A percentile compares a stretch with the other conserved stretches of the same genome.
phyloP scores from a whole-genome alignment of 2,113 vertebrate genomes.

The Chamaetylas fuelleborni region DNA sequence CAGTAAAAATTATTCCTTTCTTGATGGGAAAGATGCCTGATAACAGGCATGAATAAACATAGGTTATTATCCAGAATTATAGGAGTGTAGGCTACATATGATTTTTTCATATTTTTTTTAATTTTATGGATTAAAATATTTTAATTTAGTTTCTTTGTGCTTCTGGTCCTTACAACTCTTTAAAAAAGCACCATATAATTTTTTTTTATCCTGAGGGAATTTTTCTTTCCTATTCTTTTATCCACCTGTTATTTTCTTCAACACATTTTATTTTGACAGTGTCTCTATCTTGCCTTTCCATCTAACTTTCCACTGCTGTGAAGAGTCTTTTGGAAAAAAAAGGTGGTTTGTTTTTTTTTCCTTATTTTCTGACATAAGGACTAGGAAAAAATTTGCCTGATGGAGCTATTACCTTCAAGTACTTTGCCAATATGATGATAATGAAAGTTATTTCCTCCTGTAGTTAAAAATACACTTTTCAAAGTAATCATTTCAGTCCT shows the following conservation, averaged over 20 bases:
- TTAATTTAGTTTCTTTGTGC: neutral
- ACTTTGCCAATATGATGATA: slow-evolving; percentile 59
- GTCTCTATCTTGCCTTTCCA: neutral
- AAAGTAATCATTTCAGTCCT: slow-evolving; percentile 51
- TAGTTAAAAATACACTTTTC: slow-evolving; percentile 65
- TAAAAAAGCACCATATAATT: neutral
- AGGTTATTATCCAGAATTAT: neutral
- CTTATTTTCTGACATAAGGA: slow-evolving; percentile 5
- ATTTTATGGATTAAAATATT: neutral
- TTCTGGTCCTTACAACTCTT: neutral
- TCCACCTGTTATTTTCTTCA: neutral
- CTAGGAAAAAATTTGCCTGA: slow-evolving; percentile 34
- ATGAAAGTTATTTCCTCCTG: slow-evolving; percentile 66
- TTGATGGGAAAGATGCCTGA: neutral
- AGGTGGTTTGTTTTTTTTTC: neutral
- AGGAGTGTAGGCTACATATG: neutral
- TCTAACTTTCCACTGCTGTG: neutral
- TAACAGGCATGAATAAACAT: neutral
- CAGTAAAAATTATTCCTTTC: neutral
- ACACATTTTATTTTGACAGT: slow-evolving; percentile 5
- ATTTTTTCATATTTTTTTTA: neutral
- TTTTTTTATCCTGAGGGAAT: neutral
- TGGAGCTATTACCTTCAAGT: slow-evolving; percentile 56
- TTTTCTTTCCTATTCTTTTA: neutral
- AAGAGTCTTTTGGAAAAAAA: slow-evolving; percentile 24